Percentiles rank a stretch among this genome's conserved stretches.
Conservation (phyloP, 2,888 invertebrate genomes). For the Hyalella azteca region DNA sequence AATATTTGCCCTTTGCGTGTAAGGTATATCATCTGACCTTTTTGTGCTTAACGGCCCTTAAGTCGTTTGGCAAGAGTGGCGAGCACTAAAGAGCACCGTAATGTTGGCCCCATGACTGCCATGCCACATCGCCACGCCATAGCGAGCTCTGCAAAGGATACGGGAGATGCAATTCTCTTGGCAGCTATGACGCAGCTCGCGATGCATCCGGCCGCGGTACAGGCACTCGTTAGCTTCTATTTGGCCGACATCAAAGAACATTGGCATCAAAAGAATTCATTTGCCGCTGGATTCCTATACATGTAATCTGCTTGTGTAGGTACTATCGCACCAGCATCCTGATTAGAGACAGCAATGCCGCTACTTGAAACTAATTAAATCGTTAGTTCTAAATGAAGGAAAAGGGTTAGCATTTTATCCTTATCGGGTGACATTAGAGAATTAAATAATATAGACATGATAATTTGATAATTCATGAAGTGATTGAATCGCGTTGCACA, state of each 20-base stretch:
- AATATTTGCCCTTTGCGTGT: constrained; percentile 11
- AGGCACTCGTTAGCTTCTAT: constrained; percentile 20
- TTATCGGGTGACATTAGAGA: too few relatives aligned
- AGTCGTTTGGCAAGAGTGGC: constrained; percentile 22
- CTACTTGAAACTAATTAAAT: too few relatives aligned
- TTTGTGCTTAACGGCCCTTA: constrained; percentile 25
- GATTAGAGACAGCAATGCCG: too few relatives aligned
- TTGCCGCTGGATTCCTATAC: constrained; percentile 29
- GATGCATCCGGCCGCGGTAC: constrained; percentile 14
- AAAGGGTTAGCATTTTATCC: too few relatives aligned
- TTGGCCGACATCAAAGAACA: constrained; percentile 24
- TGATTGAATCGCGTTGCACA: too few relatives aligned
- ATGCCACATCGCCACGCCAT: constrained; percentile 26
- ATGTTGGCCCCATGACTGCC: constrained; percentile 22
- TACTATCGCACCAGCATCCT: too few relatives aligned
- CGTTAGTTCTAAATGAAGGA: too few relatives aligned
- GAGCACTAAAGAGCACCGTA: constrained; percentile 21
- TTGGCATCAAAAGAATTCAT: constrained; percentile 31
- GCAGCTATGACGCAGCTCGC: not conserved
- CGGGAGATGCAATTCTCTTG: constrained; percentile 27
- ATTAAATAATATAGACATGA: too few relatives aligned
- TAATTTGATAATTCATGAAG: too few relatives aligned
- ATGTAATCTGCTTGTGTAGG: constrained; percentile 1
- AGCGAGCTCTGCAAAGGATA: constrained; percentile 23
- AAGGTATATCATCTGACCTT: constrained; percentile 4